Conservation (phyloP, 35 echinoderm and acorn worm genomes). For the Strongylocentrotus purpuratus region DNA sequence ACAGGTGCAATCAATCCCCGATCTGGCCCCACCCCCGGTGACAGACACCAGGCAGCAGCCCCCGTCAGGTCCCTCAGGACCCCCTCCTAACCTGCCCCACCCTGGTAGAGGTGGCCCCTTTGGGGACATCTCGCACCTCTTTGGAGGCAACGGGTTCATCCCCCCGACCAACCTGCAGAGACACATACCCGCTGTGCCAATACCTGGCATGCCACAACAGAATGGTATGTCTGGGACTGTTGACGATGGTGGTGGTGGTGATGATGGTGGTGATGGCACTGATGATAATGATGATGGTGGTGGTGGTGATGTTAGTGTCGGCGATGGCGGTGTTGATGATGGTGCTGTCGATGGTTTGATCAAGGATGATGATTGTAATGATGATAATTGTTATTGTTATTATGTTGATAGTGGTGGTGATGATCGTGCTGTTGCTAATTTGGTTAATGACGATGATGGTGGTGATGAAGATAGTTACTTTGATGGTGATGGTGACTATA, state of each 20-base stretch:
- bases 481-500: background rate
- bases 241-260: background rate
- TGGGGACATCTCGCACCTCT: background rate
- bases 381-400: background rate
- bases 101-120: background rate
- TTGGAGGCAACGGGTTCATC: constrained; percentile 24
- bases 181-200: background rate
- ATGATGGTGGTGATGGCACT: background rate
- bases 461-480: background rate
- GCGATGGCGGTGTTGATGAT: background rate
- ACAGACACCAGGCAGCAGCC: constrained; percentile 44
- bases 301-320: background rate
- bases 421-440: background rate
- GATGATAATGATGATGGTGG: background rate
- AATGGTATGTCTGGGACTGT: background rate
- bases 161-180: background rate
- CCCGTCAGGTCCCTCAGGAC: background rate
- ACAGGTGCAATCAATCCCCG: constrained; percentile 46
- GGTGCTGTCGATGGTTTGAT: background rate
- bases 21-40: constrained; percentile 23
- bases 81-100: constrained; percentile 19
- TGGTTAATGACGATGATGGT: background rate
- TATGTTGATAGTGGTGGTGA: background rate
- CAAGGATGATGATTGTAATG: background rate
- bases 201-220: background rate